phyloP scores from a whole-genome alignment of 2,113 vertebrate genomes.

The Hydropotes inermis region DNA sequence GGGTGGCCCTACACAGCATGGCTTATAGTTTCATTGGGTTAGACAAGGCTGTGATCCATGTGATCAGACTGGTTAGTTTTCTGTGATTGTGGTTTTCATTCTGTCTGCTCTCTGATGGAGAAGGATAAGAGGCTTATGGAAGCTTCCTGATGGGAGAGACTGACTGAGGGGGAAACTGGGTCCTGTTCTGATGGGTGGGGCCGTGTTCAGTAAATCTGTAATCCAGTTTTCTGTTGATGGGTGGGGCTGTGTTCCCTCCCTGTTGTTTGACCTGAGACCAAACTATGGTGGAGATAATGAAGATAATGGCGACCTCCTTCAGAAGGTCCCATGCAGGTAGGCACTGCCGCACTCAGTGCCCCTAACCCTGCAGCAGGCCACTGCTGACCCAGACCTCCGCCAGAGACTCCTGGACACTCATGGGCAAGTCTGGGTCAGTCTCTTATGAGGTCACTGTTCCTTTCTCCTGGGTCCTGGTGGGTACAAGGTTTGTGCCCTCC shows the following conservation, averaged over 20 bases:
- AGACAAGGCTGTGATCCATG: background rate
- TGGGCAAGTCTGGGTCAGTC: background rate
- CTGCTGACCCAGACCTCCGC: fast-evolving
- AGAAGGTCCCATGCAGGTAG: background rate
- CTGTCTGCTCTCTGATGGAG: background rate
- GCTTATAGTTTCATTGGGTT: background rate
- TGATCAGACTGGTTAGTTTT: background rate
- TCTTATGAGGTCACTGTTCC: background rate
- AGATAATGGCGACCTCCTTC: background rate
- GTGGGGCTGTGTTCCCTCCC: background rate
- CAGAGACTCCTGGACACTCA: background rate
- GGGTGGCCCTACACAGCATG: background rate
- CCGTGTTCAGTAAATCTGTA: background rate
- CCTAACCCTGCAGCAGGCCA: background rate
- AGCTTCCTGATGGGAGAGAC: background rate
- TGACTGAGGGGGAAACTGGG: background rate
- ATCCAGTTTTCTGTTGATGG: background rate
- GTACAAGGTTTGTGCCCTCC: background rate
- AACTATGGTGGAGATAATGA: background rate
- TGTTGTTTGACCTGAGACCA: background rate
- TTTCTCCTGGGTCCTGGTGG: background rate
- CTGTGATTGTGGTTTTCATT: background rate
- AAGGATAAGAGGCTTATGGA: background rate
- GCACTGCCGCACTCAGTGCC: background rate
- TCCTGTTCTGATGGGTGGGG: background rate